Conservation (phyloP, 2,888 invertebrate genomes). For the Euplagia quadripunctaria region DNA sequence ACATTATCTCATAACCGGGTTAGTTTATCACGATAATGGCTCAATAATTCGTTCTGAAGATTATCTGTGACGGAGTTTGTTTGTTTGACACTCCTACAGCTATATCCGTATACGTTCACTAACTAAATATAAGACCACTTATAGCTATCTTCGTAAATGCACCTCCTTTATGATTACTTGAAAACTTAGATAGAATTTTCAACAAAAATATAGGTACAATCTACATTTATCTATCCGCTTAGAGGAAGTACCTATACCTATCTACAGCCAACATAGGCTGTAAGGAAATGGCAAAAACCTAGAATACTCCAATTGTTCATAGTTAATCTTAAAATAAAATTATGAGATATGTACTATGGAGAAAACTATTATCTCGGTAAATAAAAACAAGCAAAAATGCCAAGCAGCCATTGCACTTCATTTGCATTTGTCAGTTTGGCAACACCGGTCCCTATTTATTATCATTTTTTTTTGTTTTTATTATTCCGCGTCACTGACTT, state of each 20-base stretch:
- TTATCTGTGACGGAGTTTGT: conserved; percentile 63
- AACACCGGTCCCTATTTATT: too few species aligned
- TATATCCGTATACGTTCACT: conserved; percentile 10
- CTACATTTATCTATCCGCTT: too few species aligned
- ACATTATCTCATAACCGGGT: conserved; percentile 68
- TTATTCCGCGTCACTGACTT: too few species aligned
- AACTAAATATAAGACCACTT: conserved; percentile 48
- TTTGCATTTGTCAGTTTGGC: too few species aligned
- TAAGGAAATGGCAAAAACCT: background rate
- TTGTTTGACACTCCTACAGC: conserved; percentile 69
- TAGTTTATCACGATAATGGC: conserved; percentile 74
- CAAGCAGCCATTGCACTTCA: too few species aligned
- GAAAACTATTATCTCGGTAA: background rate
- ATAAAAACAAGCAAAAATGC: background rate
- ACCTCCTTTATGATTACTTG: background rate
- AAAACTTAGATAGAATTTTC: background rate
- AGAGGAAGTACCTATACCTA: background rate
- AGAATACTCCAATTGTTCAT: too few species aligned
- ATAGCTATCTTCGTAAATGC: conserved; percentile 3
- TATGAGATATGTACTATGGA: background rate
- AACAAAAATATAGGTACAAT: background rate
- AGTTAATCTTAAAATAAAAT: too few species aligned
- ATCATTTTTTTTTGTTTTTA: too few species aligned
- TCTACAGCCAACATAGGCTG: background rate
- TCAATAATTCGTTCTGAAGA: conserved; percentile 74